Percentiles rank a stretch among this genome's conserved stretches.
Conservation (phyloP, 2,888 invertebrate species). For the Synergus laeviventris region DNA sequence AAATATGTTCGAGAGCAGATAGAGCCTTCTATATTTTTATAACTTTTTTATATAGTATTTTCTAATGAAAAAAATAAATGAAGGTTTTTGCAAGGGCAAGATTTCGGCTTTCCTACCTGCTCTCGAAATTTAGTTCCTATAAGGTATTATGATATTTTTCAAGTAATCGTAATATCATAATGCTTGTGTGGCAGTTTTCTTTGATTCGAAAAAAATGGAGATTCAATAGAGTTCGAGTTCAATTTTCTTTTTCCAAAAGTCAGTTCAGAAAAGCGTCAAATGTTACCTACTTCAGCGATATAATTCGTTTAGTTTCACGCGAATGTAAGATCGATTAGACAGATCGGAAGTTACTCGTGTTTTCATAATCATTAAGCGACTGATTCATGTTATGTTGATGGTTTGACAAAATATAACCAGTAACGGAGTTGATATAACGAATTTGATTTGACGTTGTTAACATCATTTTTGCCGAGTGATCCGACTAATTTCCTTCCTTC, state of each 20-base stretch:
- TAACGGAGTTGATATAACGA: slow-evolving; percentile 54
- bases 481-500: slow-evolving; percentile 56
- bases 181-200: slow-evolving; percentile 19
- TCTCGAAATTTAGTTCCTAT: slow-evolving; percentile 17
- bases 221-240: not conserved
- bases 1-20: slow-evolving; percentile 50
- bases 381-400: slow-evolving; percentile 36
- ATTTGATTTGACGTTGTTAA: slow-evolving; percentile 43
- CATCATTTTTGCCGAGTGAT: slow-evolving; percentile 52
- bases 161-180: not conserved
- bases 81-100: not conserved
- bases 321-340: slow-evolving; percentile 20
- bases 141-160: slow-evolving; percentile 45
- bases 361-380: slow-evolving; percentile 33
- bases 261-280: not conserved
- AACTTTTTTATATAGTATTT: not conserved
- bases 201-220: not conserved
- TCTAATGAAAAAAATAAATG: too few relatives aligned
- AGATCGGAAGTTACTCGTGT: slow-evolving; percentile 4
- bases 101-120: slow-evolving; percentile 16
- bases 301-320: slow-evolving; percentile 6
- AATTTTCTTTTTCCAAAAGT: slow-evolving; percentile 1
- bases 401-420: slow-evolving; percentile 38
- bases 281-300: slow-evolving; percentile 15
- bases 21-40: slow-evolving; percentile 38